Base-by-base conservation (phyloP, 2,113 vertebrate species). In the Perccottus glenii region DNA sequence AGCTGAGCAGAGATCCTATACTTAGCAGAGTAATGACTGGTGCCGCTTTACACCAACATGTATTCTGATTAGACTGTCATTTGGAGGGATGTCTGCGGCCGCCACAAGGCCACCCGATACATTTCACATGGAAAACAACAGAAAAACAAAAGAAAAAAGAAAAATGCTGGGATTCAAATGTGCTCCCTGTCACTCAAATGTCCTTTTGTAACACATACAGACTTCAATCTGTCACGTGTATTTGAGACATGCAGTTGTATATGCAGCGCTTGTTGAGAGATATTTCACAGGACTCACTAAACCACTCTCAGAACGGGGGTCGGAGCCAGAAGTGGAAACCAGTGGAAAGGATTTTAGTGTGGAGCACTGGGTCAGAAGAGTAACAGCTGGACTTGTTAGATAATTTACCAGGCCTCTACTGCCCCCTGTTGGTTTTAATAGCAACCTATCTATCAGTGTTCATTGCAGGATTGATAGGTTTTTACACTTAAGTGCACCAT, bases 51-150 rank as follows among this genome's bases (percentile, higher is more conserved):
- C 80, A 79, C 32, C 76, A 81, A 90, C 80, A 81, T 83, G 85
- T 85, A 74, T 89, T 88, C 90, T 87, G 85, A 92, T 92, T 82
- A 85, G 82, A 86, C 85, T 90, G 87, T 90, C 89, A 89, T 90
- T 85, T 90, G 80, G 81, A 72, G 74, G 78, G 76, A 79, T 55
- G 82, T 79, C 79, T 89, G 87, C 51, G 81, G 85, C 59, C 6
- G 77, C 80, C 66, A 47, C 77, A 64, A 62, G 81, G 77, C 79
- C 81, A 74, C 75, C 58, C 74, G 81, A 80, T 67, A 73, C 79
- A 80, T 68, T 69, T 80, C 73, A 68, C 73, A 64, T 56, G 73
- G 78, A 89, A 86, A 90, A 88, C 83, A 87, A 82, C 67, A 80
- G 52, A 60, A 33, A 49, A 33, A 64, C 19, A 45, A 48, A 75